Evolutionary conservation across 92 coral and sea anemone genomes (phyloP).

Genomic region (Hydrozoanthus gracilis): DNA sequence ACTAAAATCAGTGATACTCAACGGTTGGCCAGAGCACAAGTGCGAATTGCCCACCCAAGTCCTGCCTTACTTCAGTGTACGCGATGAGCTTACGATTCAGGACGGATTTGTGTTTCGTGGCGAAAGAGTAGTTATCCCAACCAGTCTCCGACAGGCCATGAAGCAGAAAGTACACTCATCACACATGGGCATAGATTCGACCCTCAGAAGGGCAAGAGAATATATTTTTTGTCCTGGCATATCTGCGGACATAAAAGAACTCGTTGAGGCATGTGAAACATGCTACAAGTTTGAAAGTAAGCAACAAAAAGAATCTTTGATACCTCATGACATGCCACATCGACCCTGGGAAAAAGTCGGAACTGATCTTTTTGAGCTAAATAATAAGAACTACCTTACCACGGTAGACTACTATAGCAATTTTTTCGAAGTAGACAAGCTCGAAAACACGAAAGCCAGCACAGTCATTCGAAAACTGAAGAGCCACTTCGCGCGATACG

Average conservation of each 20-base stretch:
- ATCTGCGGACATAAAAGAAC: background rate
- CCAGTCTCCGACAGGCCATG: background rate
- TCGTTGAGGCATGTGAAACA: background rate
- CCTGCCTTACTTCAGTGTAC: background rate
- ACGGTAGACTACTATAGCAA: slow-evolving; percentile 31
- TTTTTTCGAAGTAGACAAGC: slow-evolving; percentile 19
- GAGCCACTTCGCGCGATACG: background rate
- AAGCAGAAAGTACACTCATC: background rate
- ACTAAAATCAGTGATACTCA: background rate
- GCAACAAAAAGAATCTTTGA: slow-evolving; percentile 13
- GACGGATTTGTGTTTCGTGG: background rate
- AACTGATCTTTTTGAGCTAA: slow-evolving; percentile 4
- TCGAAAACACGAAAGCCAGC: background rate
- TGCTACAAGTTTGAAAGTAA: background rate
- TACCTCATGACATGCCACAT: slow-evolving; percentile 17
- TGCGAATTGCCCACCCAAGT: background rate
- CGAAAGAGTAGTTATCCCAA: background rate
- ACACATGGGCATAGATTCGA: background rate
- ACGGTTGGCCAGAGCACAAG: slow-evolving; percentile 3
- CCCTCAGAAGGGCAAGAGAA: background rate
- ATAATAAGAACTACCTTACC: background rate
- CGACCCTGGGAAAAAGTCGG: slow-evolving; percentile 27
- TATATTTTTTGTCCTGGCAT: background rate
- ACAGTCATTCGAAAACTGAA: background rate
- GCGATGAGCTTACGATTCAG: background rate